Base-by-base conservation (phyloP, 1,140 invertebrate species). In the Hypsibius dujardini region DNA sequence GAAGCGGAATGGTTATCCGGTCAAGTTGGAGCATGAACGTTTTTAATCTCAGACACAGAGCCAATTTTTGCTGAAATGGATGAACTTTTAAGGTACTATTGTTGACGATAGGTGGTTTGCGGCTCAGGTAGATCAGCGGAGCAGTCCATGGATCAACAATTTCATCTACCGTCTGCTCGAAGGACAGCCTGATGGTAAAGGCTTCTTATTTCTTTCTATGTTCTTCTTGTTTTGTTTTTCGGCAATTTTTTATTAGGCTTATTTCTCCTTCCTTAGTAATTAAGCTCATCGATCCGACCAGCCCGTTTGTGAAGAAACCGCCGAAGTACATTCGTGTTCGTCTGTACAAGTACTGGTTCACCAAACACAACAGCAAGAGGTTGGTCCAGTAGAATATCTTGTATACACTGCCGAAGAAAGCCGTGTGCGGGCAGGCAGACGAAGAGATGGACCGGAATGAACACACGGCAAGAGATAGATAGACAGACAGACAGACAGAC, bases 71-170 rank as follows among this genome's bases (percentile, higher is more conserved):
- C n/a, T n/a, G n/a, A n/a, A n/a, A n/a, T n/a, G 62, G 12, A 14
- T 42, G 7, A 67, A 14, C 42, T 67, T 7, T 67, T 14, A 67
- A 42, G 7, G 45, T 67, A 42, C 7, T 14, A 14, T 14, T 14
- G 42, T 14, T 3, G 12, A 14, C 7, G 3, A 7, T 42, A 67
- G 62, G 62, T 90, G 88, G 86, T 90, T 89, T 80, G 88, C 88
- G 59, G 86, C 89, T 28, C 80, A 88, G 1, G 84, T 84, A 59
- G 85, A 82, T 60, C 88, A 89, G 77, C 83, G 88, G 73, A 82
- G 88, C 74, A 88, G 90, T 80, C 87, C 87, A 1, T 92, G 89
- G 88, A 79, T 90, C 59, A 80, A 88, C 73, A 86, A 86, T n/a
- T 78, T 90, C 42, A 79, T 84, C 0, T 88, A 89, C 79, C 79